Conservation (phyloP, 2,797 vertebrate genomes). For the Arremon brunneinucha region DNA sequence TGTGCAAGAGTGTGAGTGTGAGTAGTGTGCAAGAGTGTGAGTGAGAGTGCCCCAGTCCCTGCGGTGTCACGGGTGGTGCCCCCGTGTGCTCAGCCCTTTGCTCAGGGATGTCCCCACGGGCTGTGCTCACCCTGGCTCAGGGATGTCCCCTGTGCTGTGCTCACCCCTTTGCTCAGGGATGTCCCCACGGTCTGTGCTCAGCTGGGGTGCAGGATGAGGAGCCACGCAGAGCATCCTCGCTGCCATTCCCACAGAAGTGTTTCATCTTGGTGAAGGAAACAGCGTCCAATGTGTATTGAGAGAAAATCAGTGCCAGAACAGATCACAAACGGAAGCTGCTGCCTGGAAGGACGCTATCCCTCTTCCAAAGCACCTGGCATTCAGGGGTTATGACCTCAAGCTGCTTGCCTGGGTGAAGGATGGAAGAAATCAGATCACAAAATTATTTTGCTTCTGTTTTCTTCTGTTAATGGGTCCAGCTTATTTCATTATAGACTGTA, state of each 20-base stretch:
- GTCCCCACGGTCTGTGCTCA: fast-evolving
- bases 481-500: background rate
- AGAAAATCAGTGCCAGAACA: background rate
- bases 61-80: background rate
- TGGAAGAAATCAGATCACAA: background rate
- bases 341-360: background rate
- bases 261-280: background rate
- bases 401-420: background rate
- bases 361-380: background rate
- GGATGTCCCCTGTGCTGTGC: too few species aligned
- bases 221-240: fast-evolving
- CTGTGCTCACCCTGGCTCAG: too few species aligned
- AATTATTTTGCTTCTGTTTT: background rate
- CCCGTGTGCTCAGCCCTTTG: background rate
- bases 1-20: too few species aligned
- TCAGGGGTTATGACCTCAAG: background rate
- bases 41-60: fast-evolving
- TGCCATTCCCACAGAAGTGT: background rate
- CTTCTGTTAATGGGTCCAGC: background rate
- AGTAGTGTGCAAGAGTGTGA: too few species aligned
- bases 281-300: background rate
- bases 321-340: background rate
- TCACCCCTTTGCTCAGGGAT: background rate
- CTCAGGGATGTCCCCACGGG: too few species aligned
- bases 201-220: background rate